Evolutionary conservation across 1,140 invertebrate genomes (phyloP).

Genomic region (Sarcophaga bullata): DNA sequence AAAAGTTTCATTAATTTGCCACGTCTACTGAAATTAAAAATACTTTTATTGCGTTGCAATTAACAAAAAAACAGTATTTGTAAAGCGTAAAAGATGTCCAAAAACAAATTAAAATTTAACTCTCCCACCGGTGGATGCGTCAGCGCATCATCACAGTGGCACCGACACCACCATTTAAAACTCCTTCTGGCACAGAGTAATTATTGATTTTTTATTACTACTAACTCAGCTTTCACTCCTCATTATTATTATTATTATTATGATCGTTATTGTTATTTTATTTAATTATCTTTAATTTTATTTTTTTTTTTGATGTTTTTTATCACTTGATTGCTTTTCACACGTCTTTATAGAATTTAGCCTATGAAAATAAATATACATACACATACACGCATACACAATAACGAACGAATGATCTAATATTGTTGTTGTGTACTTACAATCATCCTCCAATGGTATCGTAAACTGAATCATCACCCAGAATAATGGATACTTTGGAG

Average conservation of each 20-base stretch:
- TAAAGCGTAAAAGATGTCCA: constrained; percentile 75
- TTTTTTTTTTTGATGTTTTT: constrained; percentile 27
- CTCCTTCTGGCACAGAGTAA: constrained; percentile 75
- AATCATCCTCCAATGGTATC: too few species aligned
- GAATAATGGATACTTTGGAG: too few species aligned
- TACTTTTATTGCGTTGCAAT: too few species aligned
- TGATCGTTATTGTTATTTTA: constrained; percentile 25
- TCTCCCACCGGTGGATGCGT: constrained; percentile 85
- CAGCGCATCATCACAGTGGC: constrained; percentile 72
- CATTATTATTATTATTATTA: background rate
- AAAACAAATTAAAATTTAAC: constrained; percentile 94
- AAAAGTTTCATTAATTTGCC: too few species aligned
- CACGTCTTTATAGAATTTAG: background rate
- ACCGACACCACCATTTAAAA: constrained; percentile 73
- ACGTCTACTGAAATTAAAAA: too few species aligned
- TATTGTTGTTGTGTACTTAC: too few species aligned
- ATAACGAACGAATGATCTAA: too few species aligned
- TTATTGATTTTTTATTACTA: constrained; percentile 56
- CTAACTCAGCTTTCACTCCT: background rate
- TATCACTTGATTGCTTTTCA: constrained; percentile 14
- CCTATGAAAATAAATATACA: background rate
- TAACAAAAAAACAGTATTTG: too few species aligned
- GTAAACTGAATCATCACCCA: too few species aligned
- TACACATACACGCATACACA: too few species aligned
- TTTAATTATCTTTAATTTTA: background rate